A percentile compares a stretch with the other conserved stretches of the same genome.
Evolutionary conservation across 1,140 invertebrate species (phyloP).

Genomic region (Rhagoletis pomonella): DNA sequence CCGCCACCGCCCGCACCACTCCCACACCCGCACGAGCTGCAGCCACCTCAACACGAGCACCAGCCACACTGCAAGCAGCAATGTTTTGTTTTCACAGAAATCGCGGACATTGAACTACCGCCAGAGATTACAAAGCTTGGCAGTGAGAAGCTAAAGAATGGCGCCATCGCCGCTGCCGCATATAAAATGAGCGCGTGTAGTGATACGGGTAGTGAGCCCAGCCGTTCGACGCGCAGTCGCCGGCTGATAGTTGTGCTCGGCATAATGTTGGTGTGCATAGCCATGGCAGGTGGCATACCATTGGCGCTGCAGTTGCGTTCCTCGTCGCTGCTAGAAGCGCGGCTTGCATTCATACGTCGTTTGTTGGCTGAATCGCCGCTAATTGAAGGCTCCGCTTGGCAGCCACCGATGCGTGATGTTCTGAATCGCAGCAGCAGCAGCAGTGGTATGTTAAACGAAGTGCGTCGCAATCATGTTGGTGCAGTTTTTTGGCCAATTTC

Average conservation of each 20-base stretch:
- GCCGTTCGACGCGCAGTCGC: constrained; percentile 60
- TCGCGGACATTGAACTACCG: constrained; percentile 71
- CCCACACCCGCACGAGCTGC: constrained; percentile 30
- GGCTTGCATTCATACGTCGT: constrained; percentile 77
- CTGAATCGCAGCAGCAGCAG: constrained; percentile 62
- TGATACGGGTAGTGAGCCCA: constrained; percentile 43
- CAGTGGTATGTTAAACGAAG: constrained; percentile 59
- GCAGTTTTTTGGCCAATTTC: constrained; percentile 81
- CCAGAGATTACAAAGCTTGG: constrained; percentile 72
- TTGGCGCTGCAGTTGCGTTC: constrained; percentile 77
- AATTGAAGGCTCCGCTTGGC: constrained; percentile 76
- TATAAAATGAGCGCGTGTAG: constrained; percentile 58
- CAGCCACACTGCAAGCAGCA: constrained; percentile 73
- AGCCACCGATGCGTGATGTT: constrained; percentile 62
- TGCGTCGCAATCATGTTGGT: constrained; percentile 69
- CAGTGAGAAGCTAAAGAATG: constrained; percentile 69
- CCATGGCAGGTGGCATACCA: constrained; percentile 75
- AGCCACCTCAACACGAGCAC: constrained; percentile 67
- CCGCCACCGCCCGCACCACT: constrained; percentile 31
- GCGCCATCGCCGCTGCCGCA: constrained; percentile 65
- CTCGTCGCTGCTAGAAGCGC: constrained; percentile 77
- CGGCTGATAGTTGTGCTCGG: constrained; percentile 66
- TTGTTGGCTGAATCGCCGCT: constrained; percentile 77
- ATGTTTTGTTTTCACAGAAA: constrained; percentile 73
- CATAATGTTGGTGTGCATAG: constrained; percentile 68